Evolutionary conservation across 2,888 invertebrate genomes (phyloP).

Genomic region (Macaria liturata): DNA sequence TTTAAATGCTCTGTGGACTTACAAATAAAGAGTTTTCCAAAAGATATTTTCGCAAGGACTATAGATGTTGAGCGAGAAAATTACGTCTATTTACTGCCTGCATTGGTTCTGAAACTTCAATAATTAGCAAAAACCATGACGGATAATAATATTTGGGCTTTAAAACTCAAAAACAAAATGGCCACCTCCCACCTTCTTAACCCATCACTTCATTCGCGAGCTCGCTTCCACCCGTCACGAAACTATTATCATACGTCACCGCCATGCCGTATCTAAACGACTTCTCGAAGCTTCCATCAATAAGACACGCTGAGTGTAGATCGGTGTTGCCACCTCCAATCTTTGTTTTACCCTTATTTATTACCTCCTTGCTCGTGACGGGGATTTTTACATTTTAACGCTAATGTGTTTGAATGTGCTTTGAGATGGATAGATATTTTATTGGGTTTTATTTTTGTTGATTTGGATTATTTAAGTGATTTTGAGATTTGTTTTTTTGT

Average conservation of each 20-base stretch:
- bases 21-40: no score
- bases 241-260: conserved; percentile 78
- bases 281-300: conserved; percentile 82
- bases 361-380: conserved; percentile 40
- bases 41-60: no score
- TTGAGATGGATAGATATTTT: conserved; percentile 9
- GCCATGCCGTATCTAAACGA: conserved; percentile 78
- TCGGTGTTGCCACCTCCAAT: conserved; percentile 61
- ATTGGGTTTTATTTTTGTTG: no score
- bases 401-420: conserved; percentile 26
- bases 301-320: conserved; percentile 72
- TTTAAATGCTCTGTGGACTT: no score
- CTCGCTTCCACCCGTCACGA: conserved; percentile 29
- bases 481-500: no score
- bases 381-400: conserved; percentile 30
- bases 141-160: no score
- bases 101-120: no score
- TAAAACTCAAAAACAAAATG: no score
- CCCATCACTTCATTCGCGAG: conserved; percentile 29
- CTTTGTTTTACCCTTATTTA: conserved; percentile 55
- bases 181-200: background rate
- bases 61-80: no score
- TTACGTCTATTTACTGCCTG: no score
- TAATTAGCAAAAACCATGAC: no score
- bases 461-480: no score